Evolutionary conservation across 1,140 invertebrate species (phyloP).

Genomic region (Dendrolimus kikuchii): DNA sequence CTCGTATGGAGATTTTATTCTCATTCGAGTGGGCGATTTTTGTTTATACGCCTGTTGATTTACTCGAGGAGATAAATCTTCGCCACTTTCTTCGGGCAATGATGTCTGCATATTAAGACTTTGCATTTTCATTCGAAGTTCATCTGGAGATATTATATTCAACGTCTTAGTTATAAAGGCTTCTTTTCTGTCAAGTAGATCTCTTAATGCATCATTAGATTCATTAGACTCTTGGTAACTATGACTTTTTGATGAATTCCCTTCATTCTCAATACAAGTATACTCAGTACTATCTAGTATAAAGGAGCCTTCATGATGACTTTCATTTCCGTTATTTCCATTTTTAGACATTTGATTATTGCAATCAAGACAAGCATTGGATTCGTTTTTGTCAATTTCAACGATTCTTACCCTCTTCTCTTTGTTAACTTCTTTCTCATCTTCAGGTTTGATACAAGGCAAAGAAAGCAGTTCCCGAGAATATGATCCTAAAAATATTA

Average conservation of each 20-base stretch:
- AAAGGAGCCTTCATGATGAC: slow-evolving; percentile 6
- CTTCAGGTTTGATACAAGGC: too few species aligned
- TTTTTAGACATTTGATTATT: too few species aligned
- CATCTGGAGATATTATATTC: slow-evolving; percentile 21
- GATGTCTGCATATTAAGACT: slow-evolving; percentile 34
- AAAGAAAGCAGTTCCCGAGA: too few species aligned
- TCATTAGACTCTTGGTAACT: slow-evolving; percentile 8
- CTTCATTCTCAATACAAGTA: slow-evolving; percentile 11
- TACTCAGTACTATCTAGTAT: slow-evolving; percentile 5
- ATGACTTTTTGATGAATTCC: slow-evolving; percentile 4
- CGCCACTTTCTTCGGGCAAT: slow-evolving; percentile 37
- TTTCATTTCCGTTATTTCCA: background rate
- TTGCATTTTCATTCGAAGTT: slow-evolving; percentile 31
- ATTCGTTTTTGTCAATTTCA: too few species aligned
- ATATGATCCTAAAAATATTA: too few species aligned
- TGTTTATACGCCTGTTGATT: slow-evolving; percentile 24
- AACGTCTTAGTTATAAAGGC: slow-evolving; percentile 5
- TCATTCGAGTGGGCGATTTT: slow-evolving; percentile 35
- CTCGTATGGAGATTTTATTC: slow-evolving; percentile 62
- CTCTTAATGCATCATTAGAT: slow-evolving; percentile 8
- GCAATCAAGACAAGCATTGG: too few species aligned
- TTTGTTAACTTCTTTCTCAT: too few species aligned
- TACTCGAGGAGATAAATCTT: slow-evolving; percentile 17
- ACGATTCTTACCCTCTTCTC: too few species aligned
- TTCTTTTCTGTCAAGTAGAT: slow-evolving; percentile 5